These are phyloP conservation scores for Zingel zingel DNA, from an alignment of 2,113 vertebrate species.

Conservation along the genomic window DNA sequence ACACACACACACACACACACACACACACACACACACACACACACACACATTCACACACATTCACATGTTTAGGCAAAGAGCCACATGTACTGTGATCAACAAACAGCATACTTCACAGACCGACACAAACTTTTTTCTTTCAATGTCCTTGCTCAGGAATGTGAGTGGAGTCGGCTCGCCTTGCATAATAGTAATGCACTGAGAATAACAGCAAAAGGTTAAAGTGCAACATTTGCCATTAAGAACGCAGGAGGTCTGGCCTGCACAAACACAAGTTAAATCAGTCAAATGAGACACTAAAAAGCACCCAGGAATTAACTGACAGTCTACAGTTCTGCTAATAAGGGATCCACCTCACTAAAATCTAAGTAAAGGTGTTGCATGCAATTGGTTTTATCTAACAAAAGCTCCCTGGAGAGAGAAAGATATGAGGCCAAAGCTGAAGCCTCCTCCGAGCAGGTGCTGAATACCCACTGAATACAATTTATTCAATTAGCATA, in stretches of 20 bases:
- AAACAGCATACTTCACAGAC: constrained; percentile 20
- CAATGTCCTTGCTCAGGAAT: constrained; percentile 59
- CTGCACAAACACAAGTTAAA: neutral
- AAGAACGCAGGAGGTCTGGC: neutral
- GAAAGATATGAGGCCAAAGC: constrained; percentile 3
- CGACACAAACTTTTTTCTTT: constrained; percentile 56
- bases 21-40: constrained; percentile 22
- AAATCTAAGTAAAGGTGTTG: constrained; percentile 26
- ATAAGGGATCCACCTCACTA: constrained; percentile 21
- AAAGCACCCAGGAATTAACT: neutral
- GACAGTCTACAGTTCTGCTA: neutral
- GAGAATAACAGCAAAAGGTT: constrained; percentile 59
- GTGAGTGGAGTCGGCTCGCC: constrained; percentile 44
- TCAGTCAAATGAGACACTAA: neutral
- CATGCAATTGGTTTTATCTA: constrained; percentile 6
- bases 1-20: constrained; percentile 26
- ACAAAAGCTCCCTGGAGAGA: constrained; percentile 40
- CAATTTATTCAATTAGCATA: constrained; percentile 36
- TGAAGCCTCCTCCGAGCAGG: constrained; percentile 57
- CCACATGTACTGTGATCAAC: constrained; percentile 31
- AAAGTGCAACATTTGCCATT: constrained; percentile 54
- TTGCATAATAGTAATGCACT: constrained; percentile 50
- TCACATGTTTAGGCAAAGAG: constrained; percentile 17
- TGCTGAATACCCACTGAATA: constrained; percentile 53
- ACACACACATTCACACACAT: no score